Evolutionary conservation across 2,113 vertebrate genomes (phyloP), one percentile per base, ranked within the genome.

Genomic region (Panurus biarmicus): DNA sequence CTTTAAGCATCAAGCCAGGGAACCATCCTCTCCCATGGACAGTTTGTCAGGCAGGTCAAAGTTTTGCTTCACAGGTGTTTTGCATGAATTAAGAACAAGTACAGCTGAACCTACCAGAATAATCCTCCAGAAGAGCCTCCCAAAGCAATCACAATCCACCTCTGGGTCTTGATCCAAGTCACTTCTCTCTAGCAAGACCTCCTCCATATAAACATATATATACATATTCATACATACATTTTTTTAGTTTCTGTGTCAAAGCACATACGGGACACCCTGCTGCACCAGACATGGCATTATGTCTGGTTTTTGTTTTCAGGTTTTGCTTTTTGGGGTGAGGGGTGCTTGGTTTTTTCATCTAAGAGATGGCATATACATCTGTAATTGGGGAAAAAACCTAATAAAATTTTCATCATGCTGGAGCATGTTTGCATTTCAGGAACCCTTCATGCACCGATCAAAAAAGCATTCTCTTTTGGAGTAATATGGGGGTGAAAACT

Each of bases 371-470:
- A 51, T 45, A 77, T 56, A 51, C 54, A 85, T 92, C 71, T 87
- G 64, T 85, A 77, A 75, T 13, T n/a, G n/a, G 50, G 35, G 42
- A 65, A 85, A 94, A 65, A 28, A 38, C 1, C 26, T 67, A 93
- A 91, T 88, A 94, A 88, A 96, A 48, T 78, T 95, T 95, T 91
- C 77, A 85, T 61, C 82, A n/a, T 65, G 45, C 69, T 38, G 35
- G 33, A 64, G 47, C 38, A 65, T 29, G 60, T 56, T 93, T 85
- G 71, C 20, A 3, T 74, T 96, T 72, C 84, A 80, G 81, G 70
- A 94, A 53, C 35, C 45, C 56, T 81, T 73, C 57, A 66, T 53
- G 77, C n/a, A 78, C 51, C 12, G 1, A 95, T 91, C 87, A 90
- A 94, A 96, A 95, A 67, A 88, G 75, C 61, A 70, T 83, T 86